Conservation (phyloP, 2,888 invertebrate genomes). For the Cyclophora punctaria region DNA sequence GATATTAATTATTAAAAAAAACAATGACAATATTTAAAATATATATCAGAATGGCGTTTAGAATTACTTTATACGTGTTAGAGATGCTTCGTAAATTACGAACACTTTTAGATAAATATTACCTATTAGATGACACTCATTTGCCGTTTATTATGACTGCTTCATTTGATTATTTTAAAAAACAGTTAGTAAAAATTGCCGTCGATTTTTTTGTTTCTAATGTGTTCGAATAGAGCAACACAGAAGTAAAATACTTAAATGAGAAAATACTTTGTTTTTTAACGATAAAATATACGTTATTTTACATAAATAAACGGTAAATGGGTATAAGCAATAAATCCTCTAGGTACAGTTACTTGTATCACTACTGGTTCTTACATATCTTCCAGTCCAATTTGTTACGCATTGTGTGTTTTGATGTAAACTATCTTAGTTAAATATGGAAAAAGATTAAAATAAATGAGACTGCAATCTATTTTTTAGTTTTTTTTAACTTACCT, state of each 20-base stretch:
- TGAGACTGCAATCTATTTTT: conserved; percentile 62
- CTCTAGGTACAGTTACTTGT: conserved; percentile 38
- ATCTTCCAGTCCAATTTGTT: conserved; percentile 68
- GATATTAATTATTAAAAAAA: conserved; percentile 64
- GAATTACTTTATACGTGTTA: conserved; percentile 62
- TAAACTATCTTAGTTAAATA: conserved; percentile 62
- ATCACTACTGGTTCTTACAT: conserved; percentile 54
- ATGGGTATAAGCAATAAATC: conserved; percentile 22
- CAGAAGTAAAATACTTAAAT: too few species aligned
- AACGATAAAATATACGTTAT: too few species aligned
- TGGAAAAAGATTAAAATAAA: conserved; percentile 55
- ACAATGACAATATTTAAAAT: conserved; percentile 73
- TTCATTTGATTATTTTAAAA: too few species aligned
- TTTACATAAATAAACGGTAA: conserved; percentile 8
- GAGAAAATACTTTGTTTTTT: too few species aligned
- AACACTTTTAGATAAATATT: conserved; percentile 39
- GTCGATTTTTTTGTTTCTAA: too few species aligned
- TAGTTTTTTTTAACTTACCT: too few species aligned
- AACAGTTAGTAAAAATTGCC: too few species aligned
- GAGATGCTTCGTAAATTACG: conserved; percentile 52
- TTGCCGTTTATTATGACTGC: conserved; percentile 28
- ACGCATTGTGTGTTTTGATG: conserved; percentile 69
- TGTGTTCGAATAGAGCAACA: too few species aligned
- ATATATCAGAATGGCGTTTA: conserved; percentile 63
- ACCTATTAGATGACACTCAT: conserved; percentile 34